Evolutionary conservation across 1,140 invertebrate genomes (phyloP), one percentile per base, ranked within the genome.

Genomic region (Dysdera silvatica): DNA sequence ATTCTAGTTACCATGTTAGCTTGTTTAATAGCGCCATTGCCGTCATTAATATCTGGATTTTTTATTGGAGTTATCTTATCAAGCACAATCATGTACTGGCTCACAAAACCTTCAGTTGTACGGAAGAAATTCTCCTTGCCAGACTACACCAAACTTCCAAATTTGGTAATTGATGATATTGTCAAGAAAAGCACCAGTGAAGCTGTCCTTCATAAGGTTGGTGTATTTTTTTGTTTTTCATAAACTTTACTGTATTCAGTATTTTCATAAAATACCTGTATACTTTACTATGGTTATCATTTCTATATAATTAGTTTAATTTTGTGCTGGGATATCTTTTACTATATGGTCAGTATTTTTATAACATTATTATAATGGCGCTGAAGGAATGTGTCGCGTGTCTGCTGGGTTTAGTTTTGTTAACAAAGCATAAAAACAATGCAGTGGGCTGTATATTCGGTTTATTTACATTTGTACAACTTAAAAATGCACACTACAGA

Each of bases 1-100:
- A 41, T 65, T n/a, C 37, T 65, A 24, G n/a, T 59, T 52, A 43
- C 23, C 20, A n/a, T 58, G 23, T 52, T 65, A 49, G 55, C 37
- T 43, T 47, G 47, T 14, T 18, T 57, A 5, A 16, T 58, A 53
- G 35, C 48, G 7, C 62, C 62, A 33, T 16, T 65, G 26, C 62
- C 62, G 35, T 58, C 62, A 2, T 65, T 52, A 48, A 23, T 65
- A 10, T 53, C 45, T 29, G 62, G 62, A 23, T 58, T 65, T 58
- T 26, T 65, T 32, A 26, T 43, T 58, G 62, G 62, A 16, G 37
- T 45, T 29, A n/a, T 65, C 35, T 45, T 65, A 53, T 65, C 62
- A 26, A 49, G 62, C 23, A 48, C 28, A 53, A 20, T 58, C 45
- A 24, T 65, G n/a, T 58, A 58, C 18, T 35, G 49, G 37, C 47